phyloP scores from a whole-genome alignment of 2,113 vertebrate genomes.

The Myodes glareolus region DNA sequence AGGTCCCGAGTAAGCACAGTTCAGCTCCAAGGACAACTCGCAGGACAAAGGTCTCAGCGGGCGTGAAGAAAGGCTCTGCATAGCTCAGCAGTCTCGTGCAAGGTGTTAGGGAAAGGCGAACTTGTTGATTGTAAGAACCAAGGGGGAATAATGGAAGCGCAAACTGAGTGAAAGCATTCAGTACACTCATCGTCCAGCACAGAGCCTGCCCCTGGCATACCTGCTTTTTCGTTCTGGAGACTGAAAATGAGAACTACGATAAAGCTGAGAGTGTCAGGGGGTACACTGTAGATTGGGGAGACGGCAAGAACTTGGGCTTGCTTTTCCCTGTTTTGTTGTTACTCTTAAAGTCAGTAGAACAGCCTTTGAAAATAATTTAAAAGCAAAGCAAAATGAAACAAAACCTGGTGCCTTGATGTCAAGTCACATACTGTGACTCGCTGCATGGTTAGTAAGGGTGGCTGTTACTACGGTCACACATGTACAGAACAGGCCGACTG shows the following conservation, averaged over 20 bases:
- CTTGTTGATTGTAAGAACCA: constrained; percentile 75
- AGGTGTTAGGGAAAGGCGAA: constrained; percentile 81
- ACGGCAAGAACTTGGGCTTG: neutral
- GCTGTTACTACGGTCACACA: constrained; percentile 55
- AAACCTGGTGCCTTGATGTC: neutral
- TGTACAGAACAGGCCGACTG: neutral
- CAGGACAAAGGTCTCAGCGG: constrained; percentile 59
- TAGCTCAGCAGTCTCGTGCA: constrained; percentile 83
- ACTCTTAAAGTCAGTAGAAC: constrained; percentile 7
- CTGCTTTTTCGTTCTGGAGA: constrained; percentile 14
- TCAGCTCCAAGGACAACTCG: constrained; percentile 70
- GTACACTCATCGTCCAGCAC: constrained; percentile 63
- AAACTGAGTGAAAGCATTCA: constrained; percentile 73
- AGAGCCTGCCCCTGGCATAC: neutral
- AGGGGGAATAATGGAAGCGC: constrained; percentile 81
- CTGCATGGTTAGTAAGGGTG: constrained; percentile 21
- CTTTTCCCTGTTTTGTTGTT: neutral
- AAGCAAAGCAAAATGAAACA: neutral
- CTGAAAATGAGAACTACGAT: neutral
- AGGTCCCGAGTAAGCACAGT: constrained; percentile 69
- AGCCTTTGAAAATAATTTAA: neutral
- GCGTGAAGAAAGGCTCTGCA: constrained; percentile 73
- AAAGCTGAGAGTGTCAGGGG: neutral
- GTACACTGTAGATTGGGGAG: neutral
- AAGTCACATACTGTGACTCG: neutral